phyloP scores from a whole-genome alignment of 53 echinoderm and acorn worm species.

The Echinometra lucunter region DNA sequence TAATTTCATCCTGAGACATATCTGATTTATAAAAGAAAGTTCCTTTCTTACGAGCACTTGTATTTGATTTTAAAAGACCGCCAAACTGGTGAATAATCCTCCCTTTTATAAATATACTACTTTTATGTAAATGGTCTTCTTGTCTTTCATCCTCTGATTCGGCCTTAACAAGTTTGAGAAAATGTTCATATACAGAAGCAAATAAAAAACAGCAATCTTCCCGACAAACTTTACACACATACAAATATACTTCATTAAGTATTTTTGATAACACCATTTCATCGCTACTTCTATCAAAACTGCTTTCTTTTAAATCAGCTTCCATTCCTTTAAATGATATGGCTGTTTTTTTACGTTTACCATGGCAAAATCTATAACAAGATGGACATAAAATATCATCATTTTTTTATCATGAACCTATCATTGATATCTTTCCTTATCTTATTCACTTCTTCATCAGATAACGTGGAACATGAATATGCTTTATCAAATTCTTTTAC shows the following conservation, averaged over 20 bases:
- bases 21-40: conserved; percentile 32
- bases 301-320: conserved; percentile 13
- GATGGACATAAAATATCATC: conserved; percentile 30
- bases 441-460: not conserved
- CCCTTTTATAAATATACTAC: too few species aligned
- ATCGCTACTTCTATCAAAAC: not conserved
- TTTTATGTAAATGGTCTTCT: too few species aligned
- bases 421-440: conserved; percentile 35
- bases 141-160: too few species aligned
- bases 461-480: conserved; percentile 12
- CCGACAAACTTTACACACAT: conserved; percentile 7
- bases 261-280: conserved; percentile 15
- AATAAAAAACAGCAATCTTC: conserved; percentile 28
- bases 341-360: not conserved
- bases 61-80: not conserved
- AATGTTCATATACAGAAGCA: conserved; percentile 39
- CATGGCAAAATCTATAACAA: conserved; percentile 57
- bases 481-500: not conserved
- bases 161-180: not conserved
- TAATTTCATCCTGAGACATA: conserved; percentile 14
- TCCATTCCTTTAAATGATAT: conserved; percentile 41
- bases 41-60: conserved; percentile 26
- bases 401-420: conserved; percentile 26
- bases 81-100: conserved; percentile 52
- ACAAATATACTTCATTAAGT: not conserved